These are phyloP conservation scores for Ameiurus melas DNA, from an alignment of 2,113 vertebrate species.

Conservation along the genomic window DNA sequence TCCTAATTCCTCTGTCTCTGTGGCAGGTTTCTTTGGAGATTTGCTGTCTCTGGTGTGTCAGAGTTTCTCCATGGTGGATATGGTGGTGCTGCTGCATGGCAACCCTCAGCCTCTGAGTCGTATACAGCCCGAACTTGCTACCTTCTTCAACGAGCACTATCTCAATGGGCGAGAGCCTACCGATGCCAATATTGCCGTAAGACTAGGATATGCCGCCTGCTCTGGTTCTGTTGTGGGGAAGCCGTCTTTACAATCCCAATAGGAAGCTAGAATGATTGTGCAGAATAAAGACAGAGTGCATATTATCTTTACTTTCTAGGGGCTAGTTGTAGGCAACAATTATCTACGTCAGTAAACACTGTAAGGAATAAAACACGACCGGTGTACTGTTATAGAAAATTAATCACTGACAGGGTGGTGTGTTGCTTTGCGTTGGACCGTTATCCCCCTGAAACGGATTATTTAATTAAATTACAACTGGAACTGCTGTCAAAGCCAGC, in stretches of 20 bases:
- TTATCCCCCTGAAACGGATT: neutral
- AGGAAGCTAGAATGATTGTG: neutral
- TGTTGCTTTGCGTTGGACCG: neutral
- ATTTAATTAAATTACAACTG: neutral
- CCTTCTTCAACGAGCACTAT: constrained; percentile 88
- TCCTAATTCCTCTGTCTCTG: neutral
- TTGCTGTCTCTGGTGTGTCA: constrained; percentile 87
- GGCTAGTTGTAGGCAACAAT: neutral
- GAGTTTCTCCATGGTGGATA: constrained; percentile 89
- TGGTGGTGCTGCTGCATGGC: constrained; percentile 89
- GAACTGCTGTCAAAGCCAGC: too few species aligned
- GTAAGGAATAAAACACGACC: neutral
- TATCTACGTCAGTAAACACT: neutral
- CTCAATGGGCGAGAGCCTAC: constrained; percentile 82
- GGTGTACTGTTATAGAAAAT: neutral
- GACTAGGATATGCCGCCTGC: neutral
- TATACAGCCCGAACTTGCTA: constrained; percentile 84
- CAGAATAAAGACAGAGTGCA: neutral
- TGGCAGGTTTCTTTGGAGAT: constrained; percentile 86
- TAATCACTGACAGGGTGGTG: too few species aligned
- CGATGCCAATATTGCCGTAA: constrained; percentile 82
- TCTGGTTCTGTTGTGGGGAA: neutral
- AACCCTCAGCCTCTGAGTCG: constrained; percentile 85
- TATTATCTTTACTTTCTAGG: neutral
- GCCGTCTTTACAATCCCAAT: neutral